Evolutionary conservation across 2,888 invertebrate species (phyloP).

Genomic region (Ophion ventricosus): DNA sequence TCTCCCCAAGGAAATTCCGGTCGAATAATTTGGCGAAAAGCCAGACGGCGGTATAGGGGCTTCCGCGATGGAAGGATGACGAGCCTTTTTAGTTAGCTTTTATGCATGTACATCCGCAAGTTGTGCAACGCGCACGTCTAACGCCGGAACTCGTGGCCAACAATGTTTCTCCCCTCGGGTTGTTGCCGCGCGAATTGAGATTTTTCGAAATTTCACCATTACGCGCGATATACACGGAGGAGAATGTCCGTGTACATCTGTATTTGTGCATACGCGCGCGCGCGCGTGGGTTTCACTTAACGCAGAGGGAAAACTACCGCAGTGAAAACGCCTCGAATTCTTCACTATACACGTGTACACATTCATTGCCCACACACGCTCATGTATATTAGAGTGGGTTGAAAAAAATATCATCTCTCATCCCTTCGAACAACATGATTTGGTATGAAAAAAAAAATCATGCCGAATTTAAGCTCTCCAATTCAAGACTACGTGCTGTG

Average conservation of each 20-base stretch:
- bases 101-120: neutral
- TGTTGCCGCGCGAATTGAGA: neutral
- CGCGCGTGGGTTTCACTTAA: neutral
- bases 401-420: neutral
- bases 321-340: conserved; percentile 25
- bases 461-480: neutral
- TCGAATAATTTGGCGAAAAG: neutral
- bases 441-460: neutral
- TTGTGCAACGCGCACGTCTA: neutral
- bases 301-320: neutral
- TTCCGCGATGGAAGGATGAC: neutral
- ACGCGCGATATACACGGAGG: neutral
- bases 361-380: neutral
- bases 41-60: neutral
- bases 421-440: neutral
- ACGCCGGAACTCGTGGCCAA: neutral
- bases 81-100: neutral
- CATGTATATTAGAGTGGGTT: neutral
- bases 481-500: neutral
- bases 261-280: neutral
- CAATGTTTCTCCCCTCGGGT: neutral
- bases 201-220: conserved; percentile 4
- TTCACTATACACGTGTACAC: neutral
- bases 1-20: conserved; percentile 7
- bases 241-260: neutral